phyloP scores from a whole-genome alignment of 2,113 vertebrate genomes.

The Pelecanoides urinatrix region DNA sequence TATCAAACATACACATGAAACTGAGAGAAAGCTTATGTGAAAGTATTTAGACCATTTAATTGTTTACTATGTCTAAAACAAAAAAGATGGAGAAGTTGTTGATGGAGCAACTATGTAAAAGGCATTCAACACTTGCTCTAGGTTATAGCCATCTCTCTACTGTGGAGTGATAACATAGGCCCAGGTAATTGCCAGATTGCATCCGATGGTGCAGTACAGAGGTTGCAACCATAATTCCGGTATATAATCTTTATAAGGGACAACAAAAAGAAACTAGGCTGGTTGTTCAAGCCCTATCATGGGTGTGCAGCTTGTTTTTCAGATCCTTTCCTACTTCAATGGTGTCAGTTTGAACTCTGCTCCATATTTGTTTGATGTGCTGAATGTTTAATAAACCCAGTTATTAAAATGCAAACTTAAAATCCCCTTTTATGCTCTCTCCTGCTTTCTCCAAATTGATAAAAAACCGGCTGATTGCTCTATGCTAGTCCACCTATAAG shows the following conservation, averaged over 20 bases:
- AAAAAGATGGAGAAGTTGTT: neutral
- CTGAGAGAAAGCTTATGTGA: neutral
- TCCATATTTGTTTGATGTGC: neutral
- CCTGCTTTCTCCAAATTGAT: neutral
- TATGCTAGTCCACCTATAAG: rapidly evolving
- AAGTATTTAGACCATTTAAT: neutral
- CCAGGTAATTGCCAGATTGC: neutral
- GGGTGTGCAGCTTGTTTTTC: neutral
- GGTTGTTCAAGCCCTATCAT: neutral
- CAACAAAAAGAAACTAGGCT: neutral
- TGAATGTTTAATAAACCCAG: neutral
- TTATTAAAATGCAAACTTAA: neutral
- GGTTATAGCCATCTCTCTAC: neutral
- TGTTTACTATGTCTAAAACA: neutral
- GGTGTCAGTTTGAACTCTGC: neutral
- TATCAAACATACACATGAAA: neutral
- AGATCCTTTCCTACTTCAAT: neutral
- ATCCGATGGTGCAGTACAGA: rapidly evolving
- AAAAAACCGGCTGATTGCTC: neutral
- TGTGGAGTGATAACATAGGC: too few species aligned
- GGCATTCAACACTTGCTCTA: neutral
- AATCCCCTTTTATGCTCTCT: neutral
- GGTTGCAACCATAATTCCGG: neutral
- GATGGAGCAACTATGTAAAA: neutral
- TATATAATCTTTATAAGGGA: neutral